These are phyloP conservation scores for Drosophila pegasa DNA, from an alignment of 2,888 invertebrate species.

Conservation along the genomic window DNA sequence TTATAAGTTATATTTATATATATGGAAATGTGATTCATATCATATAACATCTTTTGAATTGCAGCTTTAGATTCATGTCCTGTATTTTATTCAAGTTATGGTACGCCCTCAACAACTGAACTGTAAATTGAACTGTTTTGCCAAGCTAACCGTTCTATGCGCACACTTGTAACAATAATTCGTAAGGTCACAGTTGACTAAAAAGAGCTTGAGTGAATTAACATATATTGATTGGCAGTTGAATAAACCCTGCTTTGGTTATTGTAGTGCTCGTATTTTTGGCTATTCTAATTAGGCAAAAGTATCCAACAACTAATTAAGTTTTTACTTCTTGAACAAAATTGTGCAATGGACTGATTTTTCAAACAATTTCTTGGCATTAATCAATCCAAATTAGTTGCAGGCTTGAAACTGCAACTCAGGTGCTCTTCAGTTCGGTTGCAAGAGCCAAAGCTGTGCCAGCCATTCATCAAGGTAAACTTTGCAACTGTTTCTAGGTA, in stretches of 20 bases:
- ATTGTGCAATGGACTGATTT: constrained; percentile 8
- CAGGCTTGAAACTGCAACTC: constrained; percentile 31
- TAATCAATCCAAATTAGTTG: constrained; percentile 48
- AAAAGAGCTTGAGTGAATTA: too few species aligned
- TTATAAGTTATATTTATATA: too few species aligned
- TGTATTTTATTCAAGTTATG: too few species aligned
- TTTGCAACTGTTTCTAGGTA: constrained; percentile 16
- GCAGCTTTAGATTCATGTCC: too few species aligned
- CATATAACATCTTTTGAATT: too few species aligned
- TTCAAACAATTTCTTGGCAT: constrained; percentile 26
- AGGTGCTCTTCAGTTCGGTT: constrained; percentile 21
- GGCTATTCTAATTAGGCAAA: background rate
- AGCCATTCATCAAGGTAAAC: constrained; percentile 36
- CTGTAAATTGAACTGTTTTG: too few species aligned
- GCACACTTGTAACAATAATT: too few species aligned
- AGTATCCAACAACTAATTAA: background rate
- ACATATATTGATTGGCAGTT: background rate
- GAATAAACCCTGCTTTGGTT: background rate
- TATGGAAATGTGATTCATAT: too few species aligned
- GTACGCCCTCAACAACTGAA: too few species aligned
- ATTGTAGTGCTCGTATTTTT: too few species aligned
- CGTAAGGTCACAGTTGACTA: too few species aligned
- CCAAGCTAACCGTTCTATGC: too few species aligned
- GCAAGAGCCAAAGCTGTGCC: constrained; percentile 8
- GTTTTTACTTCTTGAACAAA: background rate